Conservation (phyloP, 2,113 vertebrate genomes). For the Python bivittatus region DNA sequence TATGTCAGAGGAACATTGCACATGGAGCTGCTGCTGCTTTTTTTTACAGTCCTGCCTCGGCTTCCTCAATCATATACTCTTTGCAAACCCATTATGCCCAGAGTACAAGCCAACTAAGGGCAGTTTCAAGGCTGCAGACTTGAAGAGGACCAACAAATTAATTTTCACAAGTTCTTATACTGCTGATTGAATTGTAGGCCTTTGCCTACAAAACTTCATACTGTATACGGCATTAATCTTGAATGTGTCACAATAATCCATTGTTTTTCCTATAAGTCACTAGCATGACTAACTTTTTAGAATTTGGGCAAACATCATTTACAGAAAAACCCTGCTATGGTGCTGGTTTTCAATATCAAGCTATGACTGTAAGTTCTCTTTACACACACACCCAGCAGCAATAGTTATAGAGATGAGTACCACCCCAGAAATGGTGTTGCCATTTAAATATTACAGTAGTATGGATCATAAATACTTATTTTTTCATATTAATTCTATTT, state of each 20-base stretch:
- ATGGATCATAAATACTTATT: background rate
- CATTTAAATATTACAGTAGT: background rate
- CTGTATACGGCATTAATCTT: background rate
- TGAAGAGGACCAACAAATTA: background rate
- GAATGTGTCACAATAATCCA: background rate
- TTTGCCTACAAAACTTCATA: background rate
- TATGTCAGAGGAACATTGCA: constrained; percentile 78
- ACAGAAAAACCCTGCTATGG: background rate
- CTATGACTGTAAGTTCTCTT: background rate
- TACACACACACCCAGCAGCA: background rate
- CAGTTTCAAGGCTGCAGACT: constrained; percentile 69
- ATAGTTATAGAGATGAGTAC: background rate
- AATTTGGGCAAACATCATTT: background rate
- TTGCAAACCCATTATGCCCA: constrained; percentile 72
- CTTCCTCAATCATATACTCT: constrained; percentile 73
- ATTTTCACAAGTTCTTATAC: background rate
- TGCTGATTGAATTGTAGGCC: background rate
- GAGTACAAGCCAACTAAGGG: constrained; percentile 70
- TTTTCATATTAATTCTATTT: background rate
- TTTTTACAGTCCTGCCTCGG: constrained; percentile 72
- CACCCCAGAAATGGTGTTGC: background rate
- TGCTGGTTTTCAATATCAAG: background rate
- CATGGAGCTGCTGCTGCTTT: constrained; percentile 59
- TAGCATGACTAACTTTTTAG: background rate
- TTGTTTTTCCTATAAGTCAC: background rate